Evolutionary conservation across 2,797 vertebrate genomes (phyloP).

Genomic region (Phrynocephalus guinanensis): DNA sequence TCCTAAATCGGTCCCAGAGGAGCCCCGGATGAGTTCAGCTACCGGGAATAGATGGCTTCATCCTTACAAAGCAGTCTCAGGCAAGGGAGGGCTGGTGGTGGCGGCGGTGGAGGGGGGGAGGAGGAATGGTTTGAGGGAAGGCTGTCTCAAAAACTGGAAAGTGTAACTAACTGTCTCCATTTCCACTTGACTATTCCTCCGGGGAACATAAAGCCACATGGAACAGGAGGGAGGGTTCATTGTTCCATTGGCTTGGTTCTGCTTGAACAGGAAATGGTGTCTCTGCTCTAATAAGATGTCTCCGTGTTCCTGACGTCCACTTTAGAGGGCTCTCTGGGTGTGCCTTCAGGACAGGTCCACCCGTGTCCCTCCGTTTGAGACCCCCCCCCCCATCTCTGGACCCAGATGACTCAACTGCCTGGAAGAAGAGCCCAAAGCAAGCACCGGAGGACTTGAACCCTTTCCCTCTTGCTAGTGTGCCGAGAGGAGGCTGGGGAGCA

Average conservation of each 20-base stretch:
- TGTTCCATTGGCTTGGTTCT: constrained; percentile 49
- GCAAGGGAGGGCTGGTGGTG: constrained; percentile 36
- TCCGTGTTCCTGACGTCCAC: not conserved
- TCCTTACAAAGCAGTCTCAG: constrained; percentile 64
- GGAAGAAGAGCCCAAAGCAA: no score
- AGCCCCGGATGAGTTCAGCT: constrained; percentile 56
- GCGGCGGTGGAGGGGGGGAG: no score
- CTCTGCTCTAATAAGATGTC: constrained; percentile 9
- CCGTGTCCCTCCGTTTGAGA: no score
- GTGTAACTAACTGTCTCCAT: constrained; percentile 64
- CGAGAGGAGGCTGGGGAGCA: no score
- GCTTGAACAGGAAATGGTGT: not conserved
- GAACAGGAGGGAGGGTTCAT: constrained; percentile 14
- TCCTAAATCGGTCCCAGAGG: constrained; percentile 71
- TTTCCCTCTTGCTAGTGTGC: no score
- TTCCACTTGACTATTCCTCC: constrained; percentile 22
- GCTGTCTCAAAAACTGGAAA: constrained; percentile 59
- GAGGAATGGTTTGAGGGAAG: constrained; percentile 25
- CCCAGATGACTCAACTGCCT: no score
- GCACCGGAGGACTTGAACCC: no score
- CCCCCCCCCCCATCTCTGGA: no score
- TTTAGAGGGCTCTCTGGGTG: no score
- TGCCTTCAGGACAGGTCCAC: no score
- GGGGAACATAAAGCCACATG: constrained; percentile 48
- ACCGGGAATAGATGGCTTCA: constrained; percentile 72